A percentile compares a stretch with the other conserved stretches of the same genome.
phyloP scores from a whole-genome alignment of 2,888 invertebrate species.

The Junonia oenone region DNA sequence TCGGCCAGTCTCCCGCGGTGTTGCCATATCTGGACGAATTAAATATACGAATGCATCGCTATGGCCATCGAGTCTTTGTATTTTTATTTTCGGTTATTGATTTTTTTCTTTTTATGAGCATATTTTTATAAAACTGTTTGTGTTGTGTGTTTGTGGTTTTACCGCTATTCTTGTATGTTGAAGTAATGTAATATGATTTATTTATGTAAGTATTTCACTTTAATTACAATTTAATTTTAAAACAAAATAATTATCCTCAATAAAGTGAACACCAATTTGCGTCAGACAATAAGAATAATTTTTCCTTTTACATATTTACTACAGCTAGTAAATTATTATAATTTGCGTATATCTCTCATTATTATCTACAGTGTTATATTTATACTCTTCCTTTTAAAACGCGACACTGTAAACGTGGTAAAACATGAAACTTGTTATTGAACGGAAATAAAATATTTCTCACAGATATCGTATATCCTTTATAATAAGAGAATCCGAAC shows the following conservation, averaged over 20 bases:
- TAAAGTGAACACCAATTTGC: no score
- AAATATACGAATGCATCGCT: slow-evolving; percentile 32
- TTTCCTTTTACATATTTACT: no score
- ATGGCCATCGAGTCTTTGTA: slow-evolving; percentile 8
- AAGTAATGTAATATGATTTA: no score
- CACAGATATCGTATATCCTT: background rate
- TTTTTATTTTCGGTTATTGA: background rate
- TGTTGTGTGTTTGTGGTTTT: background rate
- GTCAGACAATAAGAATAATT: no score
- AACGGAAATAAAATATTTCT: background rate
- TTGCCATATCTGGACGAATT: slow-evolving; percentile 51
- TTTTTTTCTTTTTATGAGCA: background rate
- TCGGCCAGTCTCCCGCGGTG: slow-evolving; percentile 62
- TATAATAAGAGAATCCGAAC: background rate
- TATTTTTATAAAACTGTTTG: background rate
- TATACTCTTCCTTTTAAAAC: background rate
- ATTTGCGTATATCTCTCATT: no score
- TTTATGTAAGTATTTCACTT: no score
- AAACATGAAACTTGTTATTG: background rate
- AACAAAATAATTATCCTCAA: no score
- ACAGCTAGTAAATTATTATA: no score
- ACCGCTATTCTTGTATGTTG: no score
- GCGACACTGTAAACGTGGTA: background rate
- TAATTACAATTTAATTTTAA: no score
- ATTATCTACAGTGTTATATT: background rate